Evolutionary conservation across 2,888 invertebrate species (phyloP).

Genomic region (Diplazon laetatorius): DNA sequence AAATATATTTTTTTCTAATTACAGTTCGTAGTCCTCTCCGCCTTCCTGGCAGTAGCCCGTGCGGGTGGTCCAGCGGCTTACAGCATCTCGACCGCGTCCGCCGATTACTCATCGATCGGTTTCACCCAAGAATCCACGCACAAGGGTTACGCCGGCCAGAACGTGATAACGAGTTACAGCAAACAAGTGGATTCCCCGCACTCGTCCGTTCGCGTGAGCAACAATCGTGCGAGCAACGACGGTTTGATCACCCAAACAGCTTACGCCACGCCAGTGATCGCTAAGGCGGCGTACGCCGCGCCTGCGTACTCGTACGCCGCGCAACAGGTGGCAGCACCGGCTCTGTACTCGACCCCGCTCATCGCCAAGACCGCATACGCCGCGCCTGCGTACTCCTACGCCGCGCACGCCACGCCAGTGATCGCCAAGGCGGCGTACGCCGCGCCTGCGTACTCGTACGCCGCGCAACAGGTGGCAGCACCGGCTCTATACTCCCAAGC

Average conservation of each 20-base stretch:
- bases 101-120: slow-evolving; percentile 72
- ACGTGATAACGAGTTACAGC: slow-evolving; percentile 73
- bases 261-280: slow-evolving; percentile 60
- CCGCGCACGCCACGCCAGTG: slow-evolving; percentile 60
- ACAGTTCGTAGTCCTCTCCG: slow-evolving; percentile 72
- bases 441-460: slow-evolving; percentile 58
- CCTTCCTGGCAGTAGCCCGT: slow-evolving; percentile 69
- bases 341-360: slow-evolving; percentile 59
- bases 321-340: slow-evolving; percentile 42
- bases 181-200: slow-evolving; percentile 74
- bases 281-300: slow-evolving; percentile 56
- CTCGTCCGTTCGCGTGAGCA: slow-evolving; percentile 74
- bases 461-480: too few species aligned
- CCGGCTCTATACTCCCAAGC: too few species aligned
- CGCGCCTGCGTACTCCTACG: slow-evolving; percentile 57
- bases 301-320: slow-evolving; percentile 53
- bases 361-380: slow-evolving; percentile 57
- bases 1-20: too few species aligned
- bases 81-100: slow-evolving; percentile 72
- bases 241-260: slow-evolving; percentile 61
- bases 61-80: slow-evolving; percentile 75
- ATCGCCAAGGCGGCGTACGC: slow-evolving; percentile 66
- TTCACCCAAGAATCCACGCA: slow-evolving; percentile 76
- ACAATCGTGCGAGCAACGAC: slow-evolving; percentile 74
- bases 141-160: slow-evolving; percentile 76